These are phyloP conservation scores for Chironomus tentans DNA, from an alignment of 2,888 invertebrate species.

Conservation along the genomic window DNA sequence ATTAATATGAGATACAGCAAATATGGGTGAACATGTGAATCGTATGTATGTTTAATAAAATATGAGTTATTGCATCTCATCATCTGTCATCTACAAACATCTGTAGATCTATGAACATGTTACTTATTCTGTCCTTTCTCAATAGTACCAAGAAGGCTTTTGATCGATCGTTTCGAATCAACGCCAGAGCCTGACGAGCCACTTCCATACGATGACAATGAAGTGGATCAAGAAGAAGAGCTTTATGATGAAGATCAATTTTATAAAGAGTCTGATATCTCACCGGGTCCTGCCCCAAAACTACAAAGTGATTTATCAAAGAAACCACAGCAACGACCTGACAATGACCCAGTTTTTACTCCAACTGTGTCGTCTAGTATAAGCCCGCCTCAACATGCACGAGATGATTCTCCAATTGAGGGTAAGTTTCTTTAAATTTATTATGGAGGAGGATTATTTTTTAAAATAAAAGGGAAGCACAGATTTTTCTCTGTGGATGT, in stretches of 20 bases:
- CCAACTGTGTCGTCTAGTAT: constrained; percentile 33
- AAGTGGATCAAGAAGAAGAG: constrained; percentile 45
- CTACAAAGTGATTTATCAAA: constrained; percentile 37
- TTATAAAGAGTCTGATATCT: constrained; percentile 48
- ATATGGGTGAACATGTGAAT: too few species aligned
- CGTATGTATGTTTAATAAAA: too few species aligned
- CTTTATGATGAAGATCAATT: constrained; percentile 48
- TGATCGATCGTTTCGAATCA: constrained; percentile 74
- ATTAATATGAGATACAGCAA: too few species aligned
- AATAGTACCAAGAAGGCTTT: constrained; percentile 71
- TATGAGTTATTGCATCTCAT: too few species aligned
- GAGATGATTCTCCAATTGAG: constrained; percentile 37
- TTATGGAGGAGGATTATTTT: background rate
- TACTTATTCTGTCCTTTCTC: background rate
- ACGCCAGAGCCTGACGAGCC: constrained; percentile 69
- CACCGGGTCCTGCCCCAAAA: constrained; percentile 46
- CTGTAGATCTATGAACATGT: background rate
- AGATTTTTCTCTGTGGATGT: too few species aligned
- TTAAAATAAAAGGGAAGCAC: too few species aligned
- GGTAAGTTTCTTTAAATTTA: constrained; percentile 33
- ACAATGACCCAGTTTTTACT: constrained; percentile 31
- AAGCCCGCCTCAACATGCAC: constrained; percentile 37
- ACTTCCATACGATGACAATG: constrained; percentile 43
- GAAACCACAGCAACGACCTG: background rate
- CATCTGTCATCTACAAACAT: too few species aligned